Percentiles rank a stretch among this genome's conserved stretches.
These are phyloP conservation scores for Rhimphoctona megacephalus DNA, from an alignment of 2,888 invertebrate genomes.

Conservation along the genomic window DNA sequence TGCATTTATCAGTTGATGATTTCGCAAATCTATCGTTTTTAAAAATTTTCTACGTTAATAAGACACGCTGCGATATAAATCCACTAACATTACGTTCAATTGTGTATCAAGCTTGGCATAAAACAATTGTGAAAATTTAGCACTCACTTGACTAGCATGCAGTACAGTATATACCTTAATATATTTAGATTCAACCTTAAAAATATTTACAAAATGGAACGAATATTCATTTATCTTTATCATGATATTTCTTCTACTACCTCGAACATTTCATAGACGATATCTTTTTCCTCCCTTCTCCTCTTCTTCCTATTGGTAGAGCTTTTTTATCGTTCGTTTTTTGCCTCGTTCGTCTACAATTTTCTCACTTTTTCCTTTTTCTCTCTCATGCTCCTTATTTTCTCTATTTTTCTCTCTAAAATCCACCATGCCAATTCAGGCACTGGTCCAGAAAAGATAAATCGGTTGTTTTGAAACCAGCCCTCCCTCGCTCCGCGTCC, in stretches of 20 bases:
- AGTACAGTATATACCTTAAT: too few species aligned
- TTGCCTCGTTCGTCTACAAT: slow-evolving; percentile 61
- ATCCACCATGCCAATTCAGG: slow-evolving; percentile 76
- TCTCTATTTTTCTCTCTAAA: slow-evolving; percentile 37
- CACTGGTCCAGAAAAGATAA: slow-evolving; percentile 81
- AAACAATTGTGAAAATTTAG: too few species aligned
- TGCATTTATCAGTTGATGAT: too few species aligned
- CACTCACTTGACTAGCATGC: too few species aligned
- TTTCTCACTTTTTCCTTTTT: slow-evolving; percentile 73
- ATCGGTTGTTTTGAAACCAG: slow-evolving; percentile 81
- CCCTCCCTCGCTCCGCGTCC: slow-evolving; percentile 61
- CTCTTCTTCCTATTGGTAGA: background rate
- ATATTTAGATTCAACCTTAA: background rate
- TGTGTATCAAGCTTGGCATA: too few species aligned
- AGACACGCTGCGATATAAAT: too few species aligned
- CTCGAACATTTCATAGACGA: background rate
- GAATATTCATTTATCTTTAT: background rate
- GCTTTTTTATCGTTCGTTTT: background rate
- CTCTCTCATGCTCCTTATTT: slow-evolving; percentile 18
- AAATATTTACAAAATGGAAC: background rate
- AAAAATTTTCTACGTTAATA: too few species aligned
- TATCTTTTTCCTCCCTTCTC: background rate
- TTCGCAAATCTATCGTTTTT: too few species aligned
- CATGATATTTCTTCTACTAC: background rate
- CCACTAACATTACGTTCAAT: too few species aligned